Evolutionary conservation across 2,113 vertebrate species (phyloP), one percentile per base, ranked within the genome.

Genomic region (Trinectes maculatus): DNA sequence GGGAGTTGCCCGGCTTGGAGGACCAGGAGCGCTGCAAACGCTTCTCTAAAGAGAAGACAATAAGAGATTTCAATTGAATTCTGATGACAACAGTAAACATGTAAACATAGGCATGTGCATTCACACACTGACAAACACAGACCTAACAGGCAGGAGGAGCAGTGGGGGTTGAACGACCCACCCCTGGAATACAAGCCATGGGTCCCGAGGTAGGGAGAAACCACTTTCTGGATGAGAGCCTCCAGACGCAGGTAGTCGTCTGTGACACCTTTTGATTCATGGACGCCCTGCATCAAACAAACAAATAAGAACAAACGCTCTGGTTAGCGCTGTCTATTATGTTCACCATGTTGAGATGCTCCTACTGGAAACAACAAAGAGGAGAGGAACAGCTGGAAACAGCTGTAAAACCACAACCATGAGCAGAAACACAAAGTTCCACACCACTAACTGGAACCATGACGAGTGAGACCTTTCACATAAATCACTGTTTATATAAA

Each of bases 201-300:
- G 0, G 96, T 98, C 29, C 96, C 95, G 76, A 99, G 82, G 88
- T 98, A 99, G 0, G 98, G 97, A 5, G 95, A 98, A 51, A 99
- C 95, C 1, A 99, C 96, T 62, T 96, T 98, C 94, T 96, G 96
- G 57, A 99, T 90, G 76, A 99, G 91, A 1, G 89, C 81, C 89
- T 99, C 98, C 83, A 99, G 89, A 49, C 94, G 95, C 66, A 99
- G 85, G 71, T 99, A 99, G 83, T 96, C 95, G 7, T 95, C 94
- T 1, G 94, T 95, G 57, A 95, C 94, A 0, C 95, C 96, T 79
- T 94, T 92, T 0, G 95, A 94, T 77, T 99, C 97, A 0, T 99
- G 97, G 24, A 98, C 96, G 0, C 97, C 95, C 98, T 99, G 92
- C 0, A 83, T 85, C 47, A 79, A 46, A 80, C 3, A 51, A 54